Evolutionary conservation across 2,797 vertebrate species (phyloP).

Genomic region (Loriculus beryllinus): DNA sequence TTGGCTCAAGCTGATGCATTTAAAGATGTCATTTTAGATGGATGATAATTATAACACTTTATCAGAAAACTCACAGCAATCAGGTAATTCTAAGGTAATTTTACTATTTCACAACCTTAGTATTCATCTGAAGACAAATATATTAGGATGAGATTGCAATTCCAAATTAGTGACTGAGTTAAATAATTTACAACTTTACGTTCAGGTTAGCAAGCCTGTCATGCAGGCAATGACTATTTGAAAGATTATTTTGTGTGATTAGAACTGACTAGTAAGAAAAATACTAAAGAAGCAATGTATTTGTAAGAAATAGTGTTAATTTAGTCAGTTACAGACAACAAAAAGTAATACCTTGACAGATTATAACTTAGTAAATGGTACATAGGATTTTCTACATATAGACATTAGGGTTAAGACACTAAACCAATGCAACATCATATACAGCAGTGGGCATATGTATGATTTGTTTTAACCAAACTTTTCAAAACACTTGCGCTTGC

Average conservation of each 20-base stretch:
- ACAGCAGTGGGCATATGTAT: not conserved
- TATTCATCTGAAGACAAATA: not conserved
- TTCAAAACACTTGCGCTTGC: not conserved
- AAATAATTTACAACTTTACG: not conserved
- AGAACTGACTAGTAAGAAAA: not conserved
- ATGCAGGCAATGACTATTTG: not conserved
- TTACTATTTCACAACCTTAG: not conserved
- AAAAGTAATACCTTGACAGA: not conserved
- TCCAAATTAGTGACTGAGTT: not conserved
- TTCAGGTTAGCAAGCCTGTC: not conserved
- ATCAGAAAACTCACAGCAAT: not conserved
- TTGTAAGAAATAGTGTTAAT: not conserved
- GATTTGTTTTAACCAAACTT: not conserved
- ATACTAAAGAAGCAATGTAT: not conserved
- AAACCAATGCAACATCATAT: not conserved
- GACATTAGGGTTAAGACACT: not conserved
- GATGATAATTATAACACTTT: not conserved
- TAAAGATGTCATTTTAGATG: not conserved
- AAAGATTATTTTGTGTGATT: not conserved
- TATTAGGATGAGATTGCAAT: not conserved
- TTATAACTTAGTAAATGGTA: not conserved
- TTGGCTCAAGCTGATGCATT: not conserved
- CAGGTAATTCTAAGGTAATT: not conserved
- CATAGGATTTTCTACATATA: not conserved
- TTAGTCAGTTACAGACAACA: not conserved